Evolutionary conservation across 2,888 invertebrate species (phyloP), one percentile per base, ranked within the genome.

Genomic region (Gymnosoma rotundatum): DNA sequence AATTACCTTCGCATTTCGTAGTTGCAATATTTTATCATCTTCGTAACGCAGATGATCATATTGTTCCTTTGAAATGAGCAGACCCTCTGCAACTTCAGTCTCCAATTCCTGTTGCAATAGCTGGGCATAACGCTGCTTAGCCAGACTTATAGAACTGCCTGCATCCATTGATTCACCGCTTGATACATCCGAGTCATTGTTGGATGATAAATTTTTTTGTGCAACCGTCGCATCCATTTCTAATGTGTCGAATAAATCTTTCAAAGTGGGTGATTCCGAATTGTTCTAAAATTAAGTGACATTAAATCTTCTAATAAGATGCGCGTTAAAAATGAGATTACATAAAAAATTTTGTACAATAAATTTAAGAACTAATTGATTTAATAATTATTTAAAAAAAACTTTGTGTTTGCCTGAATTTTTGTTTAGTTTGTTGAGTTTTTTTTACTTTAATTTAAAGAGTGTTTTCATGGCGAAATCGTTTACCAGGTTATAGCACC

Each of bases 11-110:
- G 93, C 93, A 75, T 92, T 91, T 61, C 93, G 92, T 32, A 95
- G 89, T 69, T 93, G 90, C 83, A 93, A 93, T 50, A 95, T 93
- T 78, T 93, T 90, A 0, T 93, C 93, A 85, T 93, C 93, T 87
- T 94, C 94, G 86, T 94, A 94, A 86, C 94, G 93, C 64, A 94
- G 88, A 72, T 92, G 92, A 69, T 93, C 93, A 86, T 92, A 94
- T 82, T 94, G 94, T 52, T 93, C 93, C 60, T 92, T 91, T 0
- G 92, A 91, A 63, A 94, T 91, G 89, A 94, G 92, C 85, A 93
- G 93, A 1, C 93, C 94, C 2, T 92, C 90, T 58, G 88, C 88
- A 18, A 89, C 88, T 78, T 91, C 90, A n/a, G 88, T 87, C 48
- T 92, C 90, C 85, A 91, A 87, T 80, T 90, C 89, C 3, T 83